Base-by-base conservation (phyloP, 2,113 vertebrate species). In the Paedocypris sp. region DNA sequence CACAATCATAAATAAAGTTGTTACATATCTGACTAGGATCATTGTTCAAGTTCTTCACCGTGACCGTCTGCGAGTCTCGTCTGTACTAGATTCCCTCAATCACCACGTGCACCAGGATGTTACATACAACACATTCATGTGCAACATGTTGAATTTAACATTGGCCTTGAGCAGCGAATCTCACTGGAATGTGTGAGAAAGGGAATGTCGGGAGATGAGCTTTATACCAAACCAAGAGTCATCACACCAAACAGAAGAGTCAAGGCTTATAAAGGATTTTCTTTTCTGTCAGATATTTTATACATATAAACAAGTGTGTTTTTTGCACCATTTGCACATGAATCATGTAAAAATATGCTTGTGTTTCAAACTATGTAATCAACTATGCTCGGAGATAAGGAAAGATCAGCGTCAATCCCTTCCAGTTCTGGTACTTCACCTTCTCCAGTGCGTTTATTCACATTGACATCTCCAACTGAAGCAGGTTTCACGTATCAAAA, bases 21-120 rank as follows among this genome's bases (percentile, higher is more conserved):
- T 59, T 71, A 75, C 59, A 61, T 16, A 42, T 68, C 52, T 64
- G 25, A 69, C 68, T 56, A 74, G 35, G 65, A 72, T 45, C 52
- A 63, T 71, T 73, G 75, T 76, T 77, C 63, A 75, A 71, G 67
- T 76, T 50, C n/a, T n/a, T n/a, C n/a, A n/a, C n/a, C n/a, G n/a
- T n/a, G n/a, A n/a, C n/a, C n/a, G n/a, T n/a, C n/a, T n/a, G n/a
- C n/a, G n/a, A n/a, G n/a, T n/a, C n/a, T n/a, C n/a, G n/a, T n/a
- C n/a, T n/a, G n/a, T n/a, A n/a, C n/a, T n/a, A n/a, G n/a, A n/a
- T n/a, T n/a, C n/a, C n/a, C n/a, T n/a, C n/a, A n/a, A n/a, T n/a
- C 47, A 59, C 52, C 52, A 63, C 25, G 42, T 45, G 60, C 35
- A 63, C 25, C 49, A 26, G 11, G 50, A 26, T 62, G 28, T 29